Percentiles rank a stretch among this genome's conserved stretches.
These are phyloP conservation scores for Diloba caeruleocephala DNA, from an alignment of 2,888 invertebrate genomes.

Conservation along the genomic window DNA sequence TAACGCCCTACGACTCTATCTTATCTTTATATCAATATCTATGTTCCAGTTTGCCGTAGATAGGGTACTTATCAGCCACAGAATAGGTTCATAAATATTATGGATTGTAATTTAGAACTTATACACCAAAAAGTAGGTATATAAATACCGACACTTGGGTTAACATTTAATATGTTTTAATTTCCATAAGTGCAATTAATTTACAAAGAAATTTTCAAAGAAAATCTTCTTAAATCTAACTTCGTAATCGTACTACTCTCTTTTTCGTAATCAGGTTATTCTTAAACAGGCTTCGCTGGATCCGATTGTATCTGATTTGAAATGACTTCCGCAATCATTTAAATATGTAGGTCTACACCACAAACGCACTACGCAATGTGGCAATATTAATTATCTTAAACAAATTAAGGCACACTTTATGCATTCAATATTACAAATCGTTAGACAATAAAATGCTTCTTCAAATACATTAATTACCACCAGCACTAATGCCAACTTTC, in stretches of 20 bases:
- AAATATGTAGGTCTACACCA: constrained; percentile 51
- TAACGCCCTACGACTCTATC: constrained; percentile 53
- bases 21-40: constrained; percentile 75
- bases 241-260: constrained; percentile 17
- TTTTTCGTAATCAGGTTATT: constrained; percentile 36
- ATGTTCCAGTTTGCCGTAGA: constrained; percentile 71
- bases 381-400: constrained; percentile 45
- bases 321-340: constrained; percentile 57
- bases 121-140: no score
- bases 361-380: constrained; percentile 36
- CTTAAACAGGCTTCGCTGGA: constrained; percentile 44
- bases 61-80: constrained; percentile 67
- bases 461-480: constrained; percentile 6
- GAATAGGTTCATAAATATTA: constrained; percentile 43
- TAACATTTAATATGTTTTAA: no score
- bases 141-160: no score
- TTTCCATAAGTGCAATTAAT: background rate
- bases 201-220: background rate
- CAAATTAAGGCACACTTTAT: constrained; percentile 24
- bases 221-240: background rate
- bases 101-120: constrained; percentile 20
- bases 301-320: constrained; percentile 46
- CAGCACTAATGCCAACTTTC: constrained; percentile 3
- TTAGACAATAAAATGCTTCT: constrained; percentile 8
- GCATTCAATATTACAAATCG: constrained; percentile 12